Conservation (phyloP, 2,113 vertebrate species). For the Hipposideros armiger region DNA sequence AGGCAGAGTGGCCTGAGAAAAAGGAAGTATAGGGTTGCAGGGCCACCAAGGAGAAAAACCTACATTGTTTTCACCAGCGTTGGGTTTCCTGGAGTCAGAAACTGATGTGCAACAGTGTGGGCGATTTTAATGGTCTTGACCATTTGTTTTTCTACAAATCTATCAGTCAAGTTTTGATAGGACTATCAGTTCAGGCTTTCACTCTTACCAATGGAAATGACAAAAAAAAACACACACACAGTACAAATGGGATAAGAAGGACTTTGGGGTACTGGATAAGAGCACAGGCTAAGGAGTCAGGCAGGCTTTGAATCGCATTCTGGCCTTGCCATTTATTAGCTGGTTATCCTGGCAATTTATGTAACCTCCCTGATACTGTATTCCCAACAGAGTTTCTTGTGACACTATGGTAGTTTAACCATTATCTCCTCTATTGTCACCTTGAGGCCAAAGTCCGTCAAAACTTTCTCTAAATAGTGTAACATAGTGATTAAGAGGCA, state of each 20-base stretch:
- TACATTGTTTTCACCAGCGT: neutral
- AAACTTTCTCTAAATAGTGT: neutral
- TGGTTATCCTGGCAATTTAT: neutral
- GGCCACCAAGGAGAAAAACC: conserved; percentile 44
- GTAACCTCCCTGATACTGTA: neutral
- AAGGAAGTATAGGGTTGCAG: conserved; percentile 42
- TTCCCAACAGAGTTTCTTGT: neutral
- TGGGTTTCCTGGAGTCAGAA: conserved; percentile 45
- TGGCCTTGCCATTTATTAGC: neutral
- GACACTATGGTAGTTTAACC: neutral
- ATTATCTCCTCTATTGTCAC: neutral
- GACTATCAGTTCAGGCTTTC: neutral
- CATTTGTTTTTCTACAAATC: neutral
- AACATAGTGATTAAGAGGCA: neutral
- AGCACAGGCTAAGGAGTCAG: neutral
- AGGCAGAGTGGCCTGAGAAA: conserved; percentile 63
- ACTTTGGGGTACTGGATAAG: neutral
- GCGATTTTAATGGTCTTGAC: neutral
- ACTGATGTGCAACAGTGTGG: neutral
- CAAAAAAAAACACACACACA: neutral
- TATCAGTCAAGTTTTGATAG: neutral
- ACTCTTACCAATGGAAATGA: neutral
- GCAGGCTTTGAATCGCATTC: neutral
- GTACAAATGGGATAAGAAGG: neutral
- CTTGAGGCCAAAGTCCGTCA: neutral